Conservation (phyloP, 1,140 invertebrate species). For the Euwallacea similis region DNA sequence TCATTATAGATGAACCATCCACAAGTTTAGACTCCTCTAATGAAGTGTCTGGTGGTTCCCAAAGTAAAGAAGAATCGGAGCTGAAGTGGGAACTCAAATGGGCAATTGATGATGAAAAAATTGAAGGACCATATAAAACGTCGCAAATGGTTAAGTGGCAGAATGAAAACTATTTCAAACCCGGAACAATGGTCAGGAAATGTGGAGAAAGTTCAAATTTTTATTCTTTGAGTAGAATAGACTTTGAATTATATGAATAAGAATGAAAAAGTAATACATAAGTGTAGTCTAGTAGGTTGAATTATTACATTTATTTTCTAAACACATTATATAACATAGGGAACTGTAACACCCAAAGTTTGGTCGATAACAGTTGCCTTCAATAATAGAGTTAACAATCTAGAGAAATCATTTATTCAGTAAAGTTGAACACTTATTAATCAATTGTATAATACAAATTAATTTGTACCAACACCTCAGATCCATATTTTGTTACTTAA, state of each 20-base stretch:
- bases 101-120: conserved; percentile 74
- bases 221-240: conserved; percentile 86
- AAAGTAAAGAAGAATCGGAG: conserved; percentile 47
- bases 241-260: conserved; percentile 83
- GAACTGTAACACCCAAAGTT: too few species aligned
- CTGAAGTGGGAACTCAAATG: conserved; percentile 92
- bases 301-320: too few species aligned
- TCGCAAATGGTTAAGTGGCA: conserved; percentile 88
- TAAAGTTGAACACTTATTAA: too few species aligned
- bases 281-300: background rate
- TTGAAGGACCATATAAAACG: conserved; percentile 83
- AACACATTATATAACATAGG: too few species aligned
- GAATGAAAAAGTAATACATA: background rate
- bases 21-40: conserved; percentile 5
- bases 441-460: too few species aligned
- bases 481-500: too few species aligned
- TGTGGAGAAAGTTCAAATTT: conserved; percentile 72
- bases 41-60: background rate
- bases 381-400: too few species aligned
- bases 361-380: too few species aligned
- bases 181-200: conserved; percentile 82
- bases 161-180: conserved; percentile 82
- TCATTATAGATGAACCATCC: conserved; percentile 39
- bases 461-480: too few species aligned
- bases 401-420: too few species aligned